Evolutionary conservation across 2,888 invertebrate species (phyloP), one percentile per base, ranked within the genome.

Genomic region (Chrysolina haemoptera): DNA sequence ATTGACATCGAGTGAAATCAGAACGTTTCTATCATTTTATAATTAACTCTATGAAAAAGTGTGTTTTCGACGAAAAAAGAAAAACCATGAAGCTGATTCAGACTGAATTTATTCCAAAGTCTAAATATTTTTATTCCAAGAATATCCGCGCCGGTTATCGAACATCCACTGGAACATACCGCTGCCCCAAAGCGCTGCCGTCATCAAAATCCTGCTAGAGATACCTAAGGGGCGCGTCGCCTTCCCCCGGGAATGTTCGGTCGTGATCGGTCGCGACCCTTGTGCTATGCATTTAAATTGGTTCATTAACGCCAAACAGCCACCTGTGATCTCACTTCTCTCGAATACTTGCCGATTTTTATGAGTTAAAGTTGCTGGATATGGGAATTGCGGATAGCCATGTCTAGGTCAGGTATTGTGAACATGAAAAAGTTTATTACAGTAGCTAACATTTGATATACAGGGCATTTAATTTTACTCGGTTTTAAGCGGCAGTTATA

Each of bases 281-380:
- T 84, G 85, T 85, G 87, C 88, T 87, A 88, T 89, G 89, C 89
- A 89, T 89, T 89, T 89, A 89, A 88, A 89, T 89, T 87, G 88
- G 86, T 86, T 88, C 88, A 89, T 89, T 89, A 88, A 87, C 86
- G 85, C 84, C 82, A 75, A 78, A 79, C 83, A 82, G 85, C 86
- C 87, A 87, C 86, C 86, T 86, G 87, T 86, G 87, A 86, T 86
- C 85, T 86, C 72, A 62, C 70, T 68, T 64, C 71, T 70, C 70
- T 73, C 75, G 68, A 67, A 69, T 70, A 22, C 68, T 74, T 66
- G 40, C 66, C 40, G 67, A 48, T 76, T 66, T 59, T 68, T 62
- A 62, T 64, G 68, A 59, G 55, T 48, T 40, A 27, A n/a, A 46
- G 65, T 22, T 35, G 5, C 53, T 53, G 67, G 67, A 67, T 53